Base-by-base conservation (phyloP, 2,113 vertebrate species). In the Periophthalmus modestus region DNA sequence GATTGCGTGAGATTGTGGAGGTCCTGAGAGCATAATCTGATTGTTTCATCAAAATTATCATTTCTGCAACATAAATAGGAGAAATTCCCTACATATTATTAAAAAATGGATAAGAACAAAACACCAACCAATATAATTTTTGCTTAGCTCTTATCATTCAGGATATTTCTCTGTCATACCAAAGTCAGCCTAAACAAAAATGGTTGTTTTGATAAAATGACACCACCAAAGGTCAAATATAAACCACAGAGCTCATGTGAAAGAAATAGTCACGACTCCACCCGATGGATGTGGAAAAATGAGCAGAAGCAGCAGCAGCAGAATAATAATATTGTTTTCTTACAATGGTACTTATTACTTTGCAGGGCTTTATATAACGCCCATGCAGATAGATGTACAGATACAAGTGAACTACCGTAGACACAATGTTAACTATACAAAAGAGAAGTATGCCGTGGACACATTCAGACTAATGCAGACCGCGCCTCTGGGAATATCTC, bases 401-500 rank as follows among this genome's bases (percentile, higher is more conserved):
- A 33, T 55, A 75, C 39, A 80, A 72, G 46, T 72, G 72, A 73
- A 72, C 21, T 2, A 67, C 67, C 68, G 47, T 13, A 73, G 23
- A 71, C 54, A 68, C 62, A 47, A 48, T 48, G 47, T 39, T 21
- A 63, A 36, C 33, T 2, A 11, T 7, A 65, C 34, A n/a, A 39
- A 12, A 39, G 18, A 65, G 24, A 33, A 0, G 23, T 34, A 16
- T 33, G 13, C 28, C 3, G 15, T n/a, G 62, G 34, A 71, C 54
- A 65, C 54, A 65, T 33, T 54, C 23, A 48, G 52, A 28, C 59
- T 78, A 73, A 62, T 73, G 58, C 74, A 67, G 36, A 48, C 43
- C 10, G 28, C 77, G 65, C 81, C 73, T 73, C 47, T 3, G 82
- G 80, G 80, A 85, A 75, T 78, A 77, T 85, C 69, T 59, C 10